Evolutionary conservation across 1,140 invertebrate genomes (phyloP).

Genomic region (Trichonephila inaurata): DNA sequence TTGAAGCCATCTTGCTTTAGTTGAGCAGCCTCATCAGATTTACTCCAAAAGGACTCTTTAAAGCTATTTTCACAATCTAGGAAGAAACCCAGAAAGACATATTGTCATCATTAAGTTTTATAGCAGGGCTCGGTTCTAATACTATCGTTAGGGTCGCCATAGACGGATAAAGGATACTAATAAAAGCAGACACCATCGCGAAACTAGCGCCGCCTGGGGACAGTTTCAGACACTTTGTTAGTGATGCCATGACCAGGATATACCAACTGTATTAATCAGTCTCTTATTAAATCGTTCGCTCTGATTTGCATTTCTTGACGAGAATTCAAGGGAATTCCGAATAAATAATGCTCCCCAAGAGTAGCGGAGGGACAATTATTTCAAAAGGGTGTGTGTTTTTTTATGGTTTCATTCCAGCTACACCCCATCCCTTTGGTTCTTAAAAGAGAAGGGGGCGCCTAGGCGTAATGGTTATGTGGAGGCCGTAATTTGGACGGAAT

Average conservation of each 20-base stretch:
- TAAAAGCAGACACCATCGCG: constrained; percentile 41
- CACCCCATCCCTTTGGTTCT: not conserved
- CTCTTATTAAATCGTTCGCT: constrained; percentile 74
- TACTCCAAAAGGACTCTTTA: constrained; percentile 27
- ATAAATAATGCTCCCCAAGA: constrained; percentile 62
- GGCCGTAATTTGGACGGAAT: constrained; percentile 62
- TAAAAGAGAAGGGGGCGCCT: not conserved
- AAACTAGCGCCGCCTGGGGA: constrained; percentile 65
- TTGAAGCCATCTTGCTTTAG: not conserved
- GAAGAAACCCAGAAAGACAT: constrained; percentile 47
- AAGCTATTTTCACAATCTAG: constrained; percentile 37
- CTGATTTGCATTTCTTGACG: constrained; percentile 57
- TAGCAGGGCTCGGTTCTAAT: constrained; percentile 58
- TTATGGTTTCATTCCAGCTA: constrained; percentile 4
- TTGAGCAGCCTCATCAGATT: not conserved
- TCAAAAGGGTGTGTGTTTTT: not conserved
- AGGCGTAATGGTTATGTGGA: constrained; percentile 67
- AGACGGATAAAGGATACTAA: constrained; percentile 50
- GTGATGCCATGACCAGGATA: constrained; percentile 42
- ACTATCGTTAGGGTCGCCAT: constrained; percentile 44
- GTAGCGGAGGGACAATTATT: constrained; percentile 63
- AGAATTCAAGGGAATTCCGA: constrained; percentile 62
- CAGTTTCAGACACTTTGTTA: constrained; percentile 35
- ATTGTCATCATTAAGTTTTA: constrained; percentile 75
- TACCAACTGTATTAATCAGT: constrained; percentile 64